Evolutionary conservation across 2,113 vertebrate genomes (phyloP), one percentile per base, ranked within the genome.

Genomic region (Buteo buteo): DNA sequence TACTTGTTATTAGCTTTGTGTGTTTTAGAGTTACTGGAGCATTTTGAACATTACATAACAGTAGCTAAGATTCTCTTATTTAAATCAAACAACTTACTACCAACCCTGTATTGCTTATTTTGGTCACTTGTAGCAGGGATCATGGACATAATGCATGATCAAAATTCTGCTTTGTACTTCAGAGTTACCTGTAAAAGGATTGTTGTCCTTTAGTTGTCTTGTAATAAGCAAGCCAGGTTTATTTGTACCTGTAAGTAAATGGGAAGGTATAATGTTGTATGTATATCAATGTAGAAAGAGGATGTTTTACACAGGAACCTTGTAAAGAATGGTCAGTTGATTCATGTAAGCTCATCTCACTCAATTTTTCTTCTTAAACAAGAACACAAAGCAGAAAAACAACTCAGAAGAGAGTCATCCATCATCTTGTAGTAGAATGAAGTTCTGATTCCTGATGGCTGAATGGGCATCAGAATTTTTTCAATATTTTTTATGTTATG

Each of bases 1-100:
- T 95, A 88, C 71, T 90, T 96, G 87, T 96, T 96, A 83, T 86
- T 97, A 86, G 50, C 82, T 50, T 77, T 97, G 78, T 86, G 71
- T 96, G 86, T 86, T 96, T 96, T 92, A 64, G 81, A 96, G 92
- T 97, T 88, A 31, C 71, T 45, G 42, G 86, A 96, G 73, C 65
- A 65, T 92, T 94, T 89, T 96, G 74, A 96, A 52, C 77, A 24
- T 73, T 85, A 92, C 32, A 5, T 95, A 95, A 78, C 62, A 73
- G 31, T 74, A 84, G 90, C 77, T 88, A 95, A 95, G 81, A 96
- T 42, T 93, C 54, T 66, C 78, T 82, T 89, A 72, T 31, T 94
- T 87, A 78, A 97, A 76, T 86, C 61, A 74, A 86, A 16, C n/a
- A 67, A 11, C n/a, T 96, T 79, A 36, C 6, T 93, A 77, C 34